Base-by-base conservation (phyloP, 2,797 vertebrate genomes). In the Oryzias sinensis region DNA sequence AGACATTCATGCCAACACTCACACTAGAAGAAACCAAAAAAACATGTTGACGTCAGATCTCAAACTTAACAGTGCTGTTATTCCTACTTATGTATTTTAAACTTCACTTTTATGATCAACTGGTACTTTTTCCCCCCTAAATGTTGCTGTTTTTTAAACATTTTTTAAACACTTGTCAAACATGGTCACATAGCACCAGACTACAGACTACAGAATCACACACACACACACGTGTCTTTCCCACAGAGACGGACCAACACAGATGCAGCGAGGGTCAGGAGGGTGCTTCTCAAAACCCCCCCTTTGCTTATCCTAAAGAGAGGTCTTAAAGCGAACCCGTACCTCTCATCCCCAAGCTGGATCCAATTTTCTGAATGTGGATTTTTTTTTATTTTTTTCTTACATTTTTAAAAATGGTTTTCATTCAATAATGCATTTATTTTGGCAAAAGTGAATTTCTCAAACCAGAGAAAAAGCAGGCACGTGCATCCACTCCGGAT, bases 151-250 rank as follows among this genome's bases (percentile, higher is more conserved):
- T 87, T 79, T 86, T 89, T 20, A 14, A 33, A 27, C 27, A 6
- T 89, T 88, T 84, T 86, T 66, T 83, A 90, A 91, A 93, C 90
- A 90, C 88, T 91, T 88, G 81, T 92, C 89, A 88, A 86, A 92
- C 90, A 91, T 89, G 87, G 85, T 93, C 92, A 93, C 92, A 88
- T 86, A 96, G 95, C 95, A 98, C 95, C 96, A 94, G 93, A 98
- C 97, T 96, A 98, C 93, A 92, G 90, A 97, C 95, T 96, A 98
- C 93, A 94, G 92, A 93, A 93, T 94, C 94, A 98, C 96, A 95
- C 18, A 18, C 18, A 18, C 87, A 92, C 93, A 93, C 90, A 89
- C 93, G 87, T 90, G 91, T 92, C 93, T 90, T 90, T 89, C 93
- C 93, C 94, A 95, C 89, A 92, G 90, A 91, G 84, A 91, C 77